Evolutionary conservation across 2,888 invertebrate species (phyloP), one percentile per base, ranked within the genome.

Genomic region (Campoletis raptor): DNA sequence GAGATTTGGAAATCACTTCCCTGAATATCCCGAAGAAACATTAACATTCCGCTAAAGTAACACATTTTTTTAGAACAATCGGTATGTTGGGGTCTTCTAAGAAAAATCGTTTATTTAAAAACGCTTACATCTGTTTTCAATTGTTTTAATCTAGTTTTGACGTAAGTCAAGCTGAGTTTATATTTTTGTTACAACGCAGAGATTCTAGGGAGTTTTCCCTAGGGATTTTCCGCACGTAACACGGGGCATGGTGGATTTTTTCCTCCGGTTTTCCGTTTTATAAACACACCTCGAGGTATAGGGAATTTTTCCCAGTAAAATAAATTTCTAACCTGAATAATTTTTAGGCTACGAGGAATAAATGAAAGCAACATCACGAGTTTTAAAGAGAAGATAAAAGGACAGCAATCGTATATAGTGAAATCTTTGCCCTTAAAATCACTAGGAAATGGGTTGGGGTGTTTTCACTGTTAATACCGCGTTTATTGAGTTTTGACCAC

Each of bases 401-500:
- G 15, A 10, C 30, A 15, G 12, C 12, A 24, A 57, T 30, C 10
- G 12, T 0, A 24, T 15, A 8, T 8, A 30, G 24, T 45, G n/a
- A 18, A 4, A 30, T 30, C 30, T 2, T 21, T 36, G 30, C 15
- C 5, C 7, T 2, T 2, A 15, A 48, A 48, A 18, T 70, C 48
- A 48, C 70, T 37, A 30, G 24, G 24, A 30, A 30, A 0, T 70
- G 48, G 30, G 15, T 15, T 30, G 24, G 61, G 15, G 61, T 61
- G 30, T 61, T 61, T 15, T 15, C 30, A 61, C 30, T 69, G 7
- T 42, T 9, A 30, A 45, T 30, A 8, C 1, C 9, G n/a, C 15
- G 54, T 24, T 57, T 30, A 21, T 73, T 24, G 73, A 73, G 37
- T 73, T 12, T 72, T 3, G n/a, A 37, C 66, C 66, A 40, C n/a